Base-by-base conservation (phyloP, 2,888 invertebrate species). In the Acleris literana region DNA sequence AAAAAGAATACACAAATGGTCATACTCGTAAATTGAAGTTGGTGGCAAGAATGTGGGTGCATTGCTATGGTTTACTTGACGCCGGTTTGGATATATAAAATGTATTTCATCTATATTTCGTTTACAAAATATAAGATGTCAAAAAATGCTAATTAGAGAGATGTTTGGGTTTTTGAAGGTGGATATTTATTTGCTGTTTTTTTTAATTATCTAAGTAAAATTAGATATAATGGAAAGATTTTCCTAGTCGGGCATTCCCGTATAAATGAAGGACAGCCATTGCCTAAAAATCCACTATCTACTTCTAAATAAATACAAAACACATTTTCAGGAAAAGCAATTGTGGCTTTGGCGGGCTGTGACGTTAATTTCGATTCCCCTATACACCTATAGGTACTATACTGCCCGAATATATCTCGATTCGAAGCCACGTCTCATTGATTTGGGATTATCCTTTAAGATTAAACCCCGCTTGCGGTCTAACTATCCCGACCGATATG, bases 391-490 rank as follows among this genome's bases (percentile, higher is more conserved):
- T 59, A 25, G 25, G 25, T 5, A 54, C 51, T 33, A 39, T 44
- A 44, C 39, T 54, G 16, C 51, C 61, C 60, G 55, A 65, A 65
- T 66, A 63, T 52, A 62, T 62, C 66, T n/a, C 48, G 63, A 53
- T 55, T 64, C 64, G 63, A 59, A 57, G 63, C 25, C 63, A 69
- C 72, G 71, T 69, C 71, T 73, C 73, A 74, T 75, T 74, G 73
- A 70, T 72, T 69, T 59, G 71, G 75, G 74, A 73, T 77, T 74
- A 76, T 74, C 71, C 70, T 69, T 39, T 39, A 63, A 66, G 69
- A 87, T 87, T 85, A 86, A 83, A 81, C 78, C 79, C 73, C 72
- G 77, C 72, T 76, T 74, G 72, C 80, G 80, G 76, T 77, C 79
- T 79, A 83, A 81, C 82, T 83, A 79, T 80, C 74, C 72, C 67